phyloP scores from a whole-genome alignment of 1,140 invertebrate genomes.

The Zophobas atratus region DNA sequence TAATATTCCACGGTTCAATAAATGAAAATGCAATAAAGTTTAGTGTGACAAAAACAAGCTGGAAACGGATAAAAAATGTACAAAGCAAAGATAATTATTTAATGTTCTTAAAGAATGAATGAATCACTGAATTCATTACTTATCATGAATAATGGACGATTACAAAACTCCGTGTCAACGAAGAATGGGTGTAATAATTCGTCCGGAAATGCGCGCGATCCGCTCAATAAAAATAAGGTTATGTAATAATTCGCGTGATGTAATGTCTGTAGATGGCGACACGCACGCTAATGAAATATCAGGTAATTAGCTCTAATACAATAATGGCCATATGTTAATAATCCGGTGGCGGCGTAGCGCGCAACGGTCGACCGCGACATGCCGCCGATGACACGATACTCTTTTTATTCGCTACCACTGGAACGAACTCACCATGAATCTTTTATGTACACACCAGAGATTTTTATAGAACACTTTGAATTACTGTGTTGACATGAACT shows the following conservation, averaged over 20 bases:
- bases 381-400: constrained; percentile 53
- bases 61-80: no score
- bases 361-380: constrained; percentile 48
- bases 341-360: constrained; percentile 55
- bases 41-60: no score
- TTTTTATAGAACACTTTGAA: constrained; percentile 44
- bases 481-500: constrained; percentile 31
- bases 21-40: no score
- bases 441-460: constrained; percentile 46
- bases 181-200: constrained; percentile 18
- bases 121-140: constrained; percentile 24
- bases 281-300: constrained; percentile 62
- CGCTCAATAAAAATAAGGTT: constrained; percentile 54
- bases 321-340: constrained; percentile 65
- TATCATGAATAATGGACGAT: constrained; percentile 39
- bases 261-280: constrained; percentile 45
- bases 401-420: constrained; percentile 28
- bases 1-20: no score
- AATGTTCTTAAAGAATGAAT: constrained; percentile 5
- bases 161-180: constrained; percentile 44
- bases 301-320: constrained; percentile 62
- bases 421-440: constrained; percentile 43
- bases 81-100: no score
- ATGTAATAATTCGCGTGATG: constrained; percentile 52
- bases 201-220: constrained; percentile 13